Conservation (phyloP, 1,140 invertebrate species). For the Drosophila punjabiensis region DNA sequence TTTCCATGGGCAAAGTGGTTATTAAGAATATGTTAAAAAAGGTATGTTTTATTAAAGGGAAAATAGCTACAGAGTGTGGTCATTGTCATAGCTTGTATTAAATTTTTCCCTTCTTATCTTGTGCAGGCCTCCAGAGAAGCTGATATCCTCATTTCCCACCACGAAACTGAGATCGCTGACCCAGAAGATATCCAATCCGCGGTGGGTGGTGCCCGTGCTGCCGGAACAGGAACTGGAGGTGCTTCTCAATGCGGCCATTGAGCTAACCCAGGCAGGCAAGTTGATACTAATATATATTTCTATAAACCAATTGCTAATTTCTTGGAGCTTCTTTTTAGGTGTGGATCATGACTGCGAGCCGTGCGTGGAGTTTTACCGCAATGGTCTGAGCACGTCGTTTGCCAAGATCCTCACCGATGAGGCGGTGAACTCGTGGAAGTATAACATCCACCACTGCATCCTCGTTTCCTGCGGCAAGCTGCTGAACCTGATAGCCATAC, state of each 20-base stretch:
- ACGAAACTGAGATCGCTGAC: constrained; percentile 94
- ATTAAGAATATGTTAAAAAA: background rate
- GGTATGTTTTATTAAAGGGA: background rate
- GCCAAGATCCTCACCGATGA: constrained; percentile 99
- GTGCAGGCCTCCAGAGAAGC: constrained; percentile 75
- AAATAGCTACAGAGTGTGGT: background rate
- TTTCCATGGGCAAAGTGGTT: background rate
- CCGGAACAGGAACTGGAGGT: constrained; percentile 98
- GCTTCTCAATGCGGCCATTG: constrained; percentile 95
- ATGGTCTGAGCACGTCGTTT: constrained; percentile 97
- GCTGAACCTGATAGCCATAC: constrained; percentile 95
- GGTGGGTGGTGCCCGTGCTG: constrained; percentile 98
- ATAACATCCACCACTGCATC: constrained; percentile 98
- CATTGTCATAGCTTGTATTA: background rate
- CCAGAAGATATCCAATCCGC: constrained; percentile 97
- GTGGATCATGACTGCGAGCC: constrained; percentile 95
- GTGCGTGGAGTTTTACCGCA: constrained; percentile 97
- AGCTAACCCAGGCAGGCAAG: constrained; percentile 92
- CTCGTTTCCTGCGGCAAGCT: constrained; percentile 96
- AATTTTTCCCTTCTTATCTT: background rate
- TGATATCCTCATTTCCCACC: constrained; percentile 90
- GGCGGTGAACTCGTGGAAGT: constrained; percentile 98
- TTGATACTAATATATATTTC: background rate
- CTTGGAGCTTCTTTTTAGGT: constrained; percentile 86
- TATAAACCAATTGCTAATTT: background rate